These are phyloP conservation scores for Polyommatus iphigenia DNA, from an alignment of 2,888 invertebrate species.

Conservation along the genomic window DNA sequence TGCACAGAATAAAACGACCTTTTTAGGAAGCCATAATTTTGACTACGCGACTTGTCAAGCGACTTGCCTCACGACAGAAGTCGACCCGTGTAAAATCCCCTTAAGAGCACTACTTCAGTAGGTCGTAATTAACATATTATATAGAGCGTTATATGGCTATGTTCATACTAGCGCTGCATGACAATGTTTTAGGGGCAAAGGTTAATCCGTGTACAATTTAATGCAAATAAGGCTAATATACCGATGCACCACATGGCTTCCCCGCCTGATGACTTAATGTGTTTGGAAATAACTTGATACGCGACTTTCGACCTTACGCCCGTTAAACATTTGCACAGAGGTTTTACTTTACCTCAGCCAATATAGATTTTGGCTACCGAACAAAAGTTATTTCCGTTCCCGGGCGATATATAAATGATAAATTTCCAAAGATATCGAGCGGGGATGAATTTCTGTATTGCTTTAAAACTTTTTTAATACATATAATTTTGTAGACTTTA, in stretches of 20 bases:
- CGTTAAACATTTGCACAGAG: constrained; percentile 17
- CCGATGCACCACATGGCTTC: constrained; percentile 39
- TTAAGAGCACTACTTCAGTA: not conserved
- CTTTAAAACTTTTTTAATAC: not conserved
- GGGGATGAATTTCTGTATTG: not conserved
- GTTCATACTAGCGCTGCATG: constrained; percentile 33
- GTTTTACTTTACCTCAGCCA: constrained; percentile 25
- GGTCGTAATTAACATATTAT: constrained; percentile 31
- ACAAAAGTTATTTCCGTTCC: constrained; percentile 24
- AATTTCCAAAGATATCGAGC: constrained; percentile 2
- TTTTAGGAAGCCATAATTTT: not conserved
- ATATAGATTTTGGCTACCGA: constrained; percentile 29
- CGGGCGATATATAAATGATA: constrained; percentile 11
- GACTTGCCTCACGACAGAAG: too few species aligned
- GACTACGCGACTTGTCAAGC: not conserved
- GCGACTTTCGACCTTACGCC: constrained; percentile 12
- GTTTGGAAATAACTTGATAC: constrained; percentile 49
- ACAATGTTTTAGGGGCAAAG: constrained; percentile 37
- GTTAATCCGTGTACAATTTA: constrained; percentile 58
- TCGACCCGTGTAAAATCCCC: not conserved
- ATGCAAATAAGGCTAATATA: constrained; percentile 67
- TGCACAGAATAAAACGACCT: not conserved
- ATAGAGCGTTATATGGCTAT: not conserved
- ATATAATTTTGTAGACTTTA: not conserved
- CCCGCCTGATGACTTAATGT: constrained; percentile 49